Evolutionary conservation across 1,140 invertebrate genomes (phyloP), one percentile per base, ranked within the genome.

Genomic region (Trachymyrmex septentrionalis): DNA sequence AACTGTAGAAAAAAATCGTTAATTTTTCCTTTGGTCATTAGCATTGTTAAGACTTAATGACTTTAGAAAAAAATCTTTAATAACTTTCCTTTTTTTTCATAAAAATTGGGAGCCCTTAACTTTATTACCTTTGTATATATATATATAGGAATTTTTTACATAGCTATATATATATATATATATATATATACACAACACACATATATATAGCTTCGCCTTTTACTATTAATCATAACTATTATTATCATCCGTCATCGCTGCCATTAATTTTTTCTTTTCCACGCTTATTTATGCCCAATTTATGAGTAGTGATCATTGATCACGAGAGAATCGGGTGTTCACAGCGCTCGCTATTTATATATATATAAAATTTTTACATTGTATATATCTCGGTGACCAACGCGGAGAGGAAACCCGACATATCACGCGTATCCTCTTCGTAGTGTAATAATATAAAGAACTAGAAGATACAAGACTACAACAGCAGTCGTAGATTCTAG

Each of bases 61-160:
- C 48, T 69, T 88, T 72, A 59, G 30, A n/a, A 24, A 66, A 86
- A 86, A 90, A 50, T 30, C 64, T 86, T 81, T 34, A 61, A 86
- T 64, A 27, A 76, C 21, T 61, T 86, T 85, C 50, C 85, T 73
- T 30, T 85, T 21, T 87, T 92, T 92, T 92, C 81, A 91, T 94
- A 94, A 94, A 94, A 94, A 94, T 93, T 93, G 91, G 89, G 91
- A 93, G 90, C 87, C 90, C 92, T 93, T 93, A 93, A 94, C 90
- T 94, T 94, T 94, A 94, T 94, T 94, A 91, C 85, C 89, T 81
- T 93, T 93, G 92, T 93, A 93, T 94, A 94, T 78, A 30, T 78
- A 30, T 30, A 66, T 63, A 34, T 50, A 75, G 92, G 93, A 94
- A 93, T 94, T 90, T 94, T 93, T 93, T 93, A 94, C 92, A 94